phyloP scores from a whole-genome alignment of 2,888 invertebrate genomes.

The Campaea margaritaria region DNA sequence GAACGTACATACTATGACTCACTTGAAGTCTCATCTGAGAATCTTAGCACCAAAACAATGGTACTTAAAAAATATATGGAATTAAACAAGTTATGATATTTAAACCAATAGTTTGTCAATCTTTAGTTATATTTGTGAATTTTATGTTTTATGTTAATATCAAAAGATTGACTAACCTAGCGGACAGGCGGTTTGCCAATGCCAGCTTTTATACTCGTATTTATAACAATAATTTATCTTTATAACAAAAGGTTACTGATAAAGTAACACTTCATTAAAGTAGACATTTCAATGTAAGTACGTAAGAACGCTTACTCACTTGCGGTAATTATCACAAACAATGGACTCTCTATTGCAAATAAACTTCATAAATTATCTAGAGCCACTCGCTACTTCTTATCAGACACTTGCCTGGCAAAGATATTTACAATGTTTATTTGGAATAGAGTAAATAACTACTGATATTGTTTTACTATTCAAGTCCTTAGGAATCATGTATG shows the following conservation, averaged over 20 bases:
- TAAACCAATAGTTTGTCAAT: neutral
- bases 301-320: slow-evolving; percentile 11
- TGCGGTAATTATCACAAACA: slow-evolving; percentile 27
- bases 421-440: slow-evolving; percentile 28
- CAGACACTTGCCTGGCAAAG: slow-evolving; percentile 27
- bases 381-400: slow-evolving; percentile 28
- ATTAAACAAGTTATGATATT: slow-evolving; percentile 1
- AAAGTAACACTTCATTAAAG: slow-evolving; percentile 4
- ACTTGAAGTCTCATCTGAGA: slow-evolving; percentile 28
- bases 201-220: no score
- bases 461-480: no score
- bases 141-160: neutral
- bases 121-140: neutral
- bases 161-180: neutral
- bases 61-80: slow-evolving; percentile 5
- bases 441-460: neutral
- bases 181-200: no score
- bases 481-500: no score
- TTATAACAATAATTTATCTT: no score
- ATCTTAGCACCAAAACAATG: slow-evolving; percentile 28
- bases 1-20: slow-evolving; percentile 31
- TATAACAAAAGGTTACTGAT: slow-evolving; percentile 1
- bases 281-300: slow-evolving; percentile 1
- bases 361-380: slow-evolving; percentile 30
- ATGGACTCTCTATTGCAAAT: slow-evolving; percentile 28